These are phyloP conservation scores for Pristionchus fissidentatus DNA, from an alignment of 2,888 invertebrate genomes.

Conservation along the genomic window DNA sequence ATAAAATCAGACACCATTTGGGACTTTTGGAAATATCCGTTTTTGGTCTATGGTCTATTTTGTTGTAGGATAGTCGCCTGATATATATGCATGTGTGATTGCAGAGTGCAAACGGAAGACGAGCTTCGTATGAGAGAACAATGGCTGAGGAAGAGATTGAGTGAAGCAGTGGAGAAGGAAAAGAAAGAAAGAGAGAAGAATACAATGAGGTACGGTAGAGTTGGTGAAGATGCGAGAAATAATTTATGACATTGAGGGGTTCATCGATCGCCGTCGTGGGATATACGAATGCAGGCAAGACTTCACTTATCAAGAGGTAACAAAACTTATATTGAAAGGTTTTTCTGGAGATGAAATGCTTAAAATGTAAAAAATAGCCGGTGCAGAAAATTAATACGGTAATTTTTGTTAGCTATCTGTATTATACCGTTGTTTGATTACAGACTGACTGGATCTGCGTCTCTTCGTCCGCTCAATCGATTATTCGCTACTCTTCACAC, in stretches of 20 bases:
- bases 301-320: constrained; percentile 67
- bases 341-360: background rate
- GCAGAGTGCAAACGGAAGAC: constrained; percentile 20
- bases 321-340: background rate
- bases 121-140: constrained; percentile 69
- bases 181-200: constrained; percentile 50
- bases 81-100: too few species aligned
- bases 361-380: too few species aligned
- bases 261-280: constrained; percentile 56
- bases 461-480: constrained; percentile 83
- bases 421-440: background rate
- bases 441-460: constrained; percentile 83
- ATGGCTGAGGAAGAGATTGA: constrained; percentile 64
- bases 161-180: constrained; percentile 57
- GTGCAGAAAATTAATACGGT: too few species aligned
- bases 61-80: too few species aligned
- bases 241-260: constrained; percentile 17
- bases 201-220: background rate
- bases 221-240: background rate
- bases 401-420: too few species aligned
- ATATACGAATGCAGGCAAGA: constrained; percentile 74
- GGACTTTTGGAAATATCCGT: too few species aligned
- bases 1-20: too few species aligned
- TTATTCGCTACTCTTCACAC: constrained; percentile 90
- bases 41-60: too few species aligned